Percentiles rank a stretch among this genome's conserved stretches.
Conservation (phyloP, 1,140 invertebrate species). For the Lepidurus apus region DNA sequence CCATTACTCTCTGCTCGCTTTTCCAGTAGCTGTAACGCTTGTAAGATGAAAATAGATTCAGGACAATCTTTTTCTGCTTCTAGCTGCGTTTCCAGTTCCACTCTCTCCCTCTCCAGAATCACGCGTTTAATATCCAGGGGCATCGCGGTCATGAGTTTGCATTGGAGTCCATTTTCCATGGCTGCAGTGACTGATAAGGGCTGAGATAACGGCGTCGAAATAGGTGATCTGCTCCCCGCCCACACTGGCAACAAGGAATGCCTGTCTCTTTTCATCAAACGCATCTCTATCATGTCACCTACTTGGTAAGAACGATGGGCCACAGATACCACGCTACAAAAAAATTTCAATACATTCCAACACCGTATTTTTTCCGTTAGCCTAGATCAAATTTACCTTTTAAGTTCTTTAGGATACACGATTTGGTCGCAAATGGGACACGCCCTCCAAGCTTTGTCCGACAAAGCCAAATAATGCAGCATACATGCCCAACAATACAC, state of each 20-base stretch:
- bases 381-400: conserved; percentile 54
- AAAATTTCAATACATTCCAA: conserved; percentile 23
- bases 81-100: conserved; percentile 33
- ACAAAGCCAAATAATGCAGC: conserved; percentile 80
- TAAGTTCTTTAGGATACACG: conserved; percentile 69
- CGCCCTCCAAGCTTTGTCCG: conserved; percentile 66
- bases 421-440: conserved; percentile 85
- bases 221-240: conserved; percentile 42
- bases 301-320: conserved; percentile 56
- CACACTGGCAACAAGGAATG: conserved; percentile 69
- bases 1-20: conserved; percentile 42
- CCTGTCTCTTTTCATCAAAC: conserved; percentile 77
- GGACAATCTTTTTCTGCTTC: conserved; percentile 35
- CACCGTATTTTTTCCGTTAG: not conserved
- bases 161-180: conserved; percentile 52
- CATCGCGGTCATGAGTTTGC: conserved; percentile 71
- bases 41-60: conserved; percentile 35
- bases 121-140: conserved; percentile 45
- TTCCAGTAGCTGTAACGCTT: conserved; percentile 56
- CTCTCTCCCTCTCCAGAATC: conserved; percentile 32
- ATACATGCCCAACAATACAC: conserved; percentile 94
- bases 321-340: conserved; percentile 53
- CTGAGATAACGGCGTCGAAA: conserved; percentile 22
- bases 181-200: conserved; percentile 48
- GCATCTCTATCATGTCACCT: conserved; percentile 68